These are phyloP conservation scores for Chrysolophus pictus DNA, from an alignment of 2,797 vertebrate species.

Conservation along the genomic window DNA sequence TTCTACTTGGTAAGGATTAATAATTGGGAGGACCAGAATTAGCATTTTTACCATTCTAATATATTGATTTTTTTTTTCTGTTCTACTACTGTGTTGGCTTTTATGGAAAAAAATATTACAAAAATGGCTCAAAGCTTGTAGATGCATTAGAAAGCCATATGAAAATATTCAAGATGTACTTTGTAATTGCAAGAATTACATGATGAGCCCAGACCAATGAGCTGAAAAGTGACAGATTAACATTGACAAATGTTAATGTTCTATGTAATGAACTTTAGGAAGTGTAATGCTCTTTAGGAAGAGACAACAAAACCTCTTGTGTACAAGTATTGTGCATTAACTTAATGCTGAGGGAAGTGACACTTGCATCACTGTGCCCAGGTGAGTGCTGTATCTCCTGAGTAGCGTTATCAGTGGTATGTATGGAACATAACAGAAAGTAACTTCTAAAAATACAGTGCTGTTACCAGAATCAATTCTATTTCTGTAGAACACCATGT, in stretches of 20 bases:
- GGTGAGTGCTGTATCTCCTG: background rate
- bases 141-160: background rate
- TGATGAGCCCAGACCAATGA: background rate
- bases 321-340: background rate
- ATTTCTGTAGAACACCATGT: rapidly evolving
- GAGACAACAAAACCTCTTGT: background rate
- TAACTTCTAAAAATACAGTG: background rate
- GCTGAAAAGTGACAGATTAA: background rate
- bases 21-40: background rate
- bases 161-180: background rate
- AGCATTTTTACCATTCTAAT: background rate
- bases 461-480: background rate
- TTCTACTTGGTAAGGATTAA: background rate
- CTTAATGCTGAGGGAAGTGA: background rate
- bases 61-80: background rate
- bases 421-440: background rate
- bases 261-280: too few species aligned
- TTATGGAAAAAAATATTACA: background rate
- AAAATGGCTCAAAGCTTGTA: background rate
- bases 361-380: background rate
- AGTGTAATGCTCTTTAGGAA: background rate
- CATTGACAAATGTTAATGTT: too few species aligned
- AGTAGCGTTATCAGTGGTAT: background rate
- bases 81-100: background rate
- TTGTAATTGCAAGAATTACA: background rate